A percentile compares a stretch with the other conserved stretches of the same genome.
These are phyloP conservation scores for Asbolus verrucosus DNA, from an alignment of 1,140 invertebrate genomes.

Conservation along the genomic window DNA sequence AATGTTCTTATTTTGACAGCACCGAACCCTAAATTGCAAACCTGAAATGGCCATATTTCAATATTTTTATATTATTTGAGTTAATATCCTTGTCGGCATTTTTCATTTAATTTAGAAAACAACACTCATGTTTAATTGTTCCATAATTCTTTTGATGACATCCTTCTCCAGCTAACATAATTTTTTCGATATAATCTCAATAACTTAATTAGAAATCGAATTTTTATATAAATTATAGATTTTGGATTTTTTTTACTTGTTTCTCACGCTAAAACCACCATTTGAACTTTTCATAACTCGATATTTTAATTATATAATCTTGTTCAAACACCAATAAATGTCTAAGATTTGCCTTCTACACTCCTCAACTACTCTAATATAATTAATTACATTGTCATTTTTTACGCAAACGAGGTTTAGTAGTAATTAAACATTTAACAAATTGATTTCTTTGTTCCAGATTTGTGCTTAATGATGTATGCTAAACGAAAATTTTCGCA, in stretches of 20 bases:
- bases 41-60: constrained; percentile 10
- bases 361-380: background rate
- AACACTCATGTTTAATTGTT: no score
- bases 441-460: constrained; percentile 9
- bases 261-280: constrained; percentile 29
- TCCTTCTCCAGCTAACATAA: no score
- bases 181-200: no score
- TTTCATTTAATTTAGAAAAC: no score
- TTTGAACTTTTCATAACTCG: constrained; percentile 10
- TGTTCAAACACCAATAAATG: constrained; percentile 21
- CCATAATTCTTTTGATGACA: no score
- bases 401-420: background rate
- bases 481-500: background rate
- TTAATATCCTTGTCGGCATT: constrained; percentile 29
- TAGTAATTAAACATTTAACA: constrained; percentile 7
- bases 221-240: no score
- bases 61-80: constrained; percentile 30
- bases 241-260: background rate
- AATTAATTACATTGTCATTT: constrained; percentile 12
- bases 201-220: no score
- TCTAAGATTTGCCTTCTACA: background rate
- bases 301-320: constrained; percentile 9
- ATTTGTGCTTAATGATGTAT: constrained; percentile 8
- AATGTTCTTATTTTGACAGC: constrained; percentile 13
- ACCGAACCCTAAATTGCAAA: constrained; percentile 10